Conservation (phyloP, 2,113 vertebrate genomes). For the Fregetta grallaria region DNA sequence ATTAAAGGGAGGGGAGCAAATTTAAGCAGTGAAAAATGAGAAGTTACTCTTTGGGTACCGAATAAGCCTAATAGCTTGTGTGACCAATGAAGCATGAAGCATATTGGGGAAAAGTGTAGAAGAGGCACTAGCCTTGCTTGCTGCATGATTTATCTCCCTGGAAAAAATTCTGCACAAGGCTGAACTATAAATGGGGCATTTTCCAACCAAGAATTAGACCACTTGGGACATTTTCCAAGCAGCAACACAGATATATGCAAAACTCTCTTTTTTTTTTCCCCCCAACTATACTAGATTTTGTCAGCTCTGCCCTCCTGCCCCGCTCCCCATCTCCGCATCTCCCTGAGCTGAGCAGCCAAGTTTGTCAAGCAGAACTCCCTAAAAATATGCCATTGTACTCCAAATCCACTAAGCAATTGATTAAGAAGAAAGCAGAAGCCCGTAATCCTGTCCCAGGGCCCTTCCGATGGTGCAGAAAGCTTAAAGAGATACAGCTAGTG, state of each 20-base stretch:
- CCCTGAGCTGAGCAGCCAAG: neutral
- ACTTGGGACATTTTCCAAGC: neutral
- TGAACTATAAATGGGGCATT: slow-evolving; percentile 17
- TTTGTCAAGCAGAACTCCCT: neutral
- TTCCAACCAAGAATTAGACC: neutral
- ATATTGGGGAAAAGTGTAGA: neutral
- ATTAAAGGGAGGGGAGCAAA: slow-evolving; percentile 10
- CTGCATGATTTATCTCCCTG: slow-evolving; percentile 22
- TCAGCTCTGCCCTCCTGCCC: neutral
- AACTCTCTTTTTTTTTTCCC: neutral
- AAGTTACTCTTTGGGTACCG: slow-evolving; percentile 16
- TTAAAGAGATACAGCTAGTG: slow-evolving; percentile 62
- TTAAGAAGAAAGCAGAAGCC: slow-evolving; percentile 58
- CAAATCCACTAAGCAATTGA: slow-evolving; percentile 56
- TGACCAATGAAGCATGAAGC: slow-evolving; percentile 48
- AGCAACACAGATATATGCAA: neutral
- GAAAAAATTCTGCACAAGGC: slow-evolving; percentile 5
- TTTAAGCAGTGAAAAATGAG: slow-evolving; percentile 54
- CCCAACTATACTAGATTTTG: neutral
- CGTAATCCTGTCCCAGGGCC: slow-evolving; percentile 68
- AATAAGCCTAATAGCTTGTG: slow-evolving; percentile 40
- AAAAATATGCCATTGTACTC: slow-evolving; percentile 26
- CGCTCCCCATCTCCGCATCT: neutral
- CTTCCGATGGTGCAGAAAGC: neutral
- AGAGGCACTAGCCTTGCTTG: slow-evolving; percentile 3